Conservation (phyloP, 2,888 invertebrate species). For the Acrocera orbiculus region DNA sequence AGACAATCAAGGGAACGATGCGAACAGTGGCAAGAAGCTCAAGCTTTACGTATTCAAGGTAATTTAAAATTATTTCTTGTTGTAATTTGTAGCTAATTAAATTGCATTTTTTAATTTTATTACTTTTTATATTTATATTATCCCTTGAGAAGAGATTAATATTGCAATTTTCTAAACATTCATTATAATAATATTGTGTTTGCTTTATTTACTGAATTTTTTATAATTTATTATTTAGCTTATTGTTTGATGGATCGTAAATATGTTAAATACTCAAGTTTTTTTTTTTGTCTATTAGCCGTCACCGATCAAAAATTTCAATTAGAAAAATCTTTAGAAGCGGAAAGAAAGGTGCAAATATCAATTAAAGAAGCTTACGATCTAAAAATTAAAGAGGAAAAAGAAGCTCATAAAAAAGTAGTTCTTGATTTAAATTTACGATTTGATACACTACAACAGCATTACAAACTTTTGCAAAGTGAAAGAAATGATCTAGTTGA, state of each 20-base stretch:
- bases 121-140: too few species aligned
- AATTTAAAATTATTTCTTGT: slow-evolving; percentile 7
- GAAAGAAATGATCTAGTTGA: slow-evolving; percentile 36
- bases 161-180: too few species aligned
- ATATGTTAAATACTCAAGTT: too few species aligned
- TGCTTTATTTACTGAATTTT: too few species aligned
- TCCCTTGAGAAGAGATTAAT: too few species aligned
- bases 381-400: slow-evolving; percentile 34
- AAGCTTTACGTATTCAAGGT: slow-evolving; percentile 42
- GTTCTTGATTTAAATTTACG: slow-evolving; percentile 34
- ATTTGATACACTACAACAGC: slow-evolving; percentile 37
- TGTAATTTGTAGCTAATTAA: neutral
- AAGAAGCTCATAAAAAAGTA: slow-evolving; percentile 33
- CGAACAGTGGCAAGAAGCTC: slow-evolving; percentile 39
- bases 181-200: too few species aligned
- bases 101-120: slow-evolving; percentile 2
- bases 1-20: slow-evolving; percentile 35
- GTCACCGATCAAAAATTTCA: slow-evolving; percentile 39
- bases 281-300: slow-evolving; percentile 26
- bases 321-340: slow-evolving; percentile 38
- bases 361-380: slow-evolving; percentile 34
- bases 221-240: too few species aligned
- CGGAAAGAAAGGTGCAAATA: slow-evolving; percentile 37
- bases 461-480: slow-evolving; percentile 35
- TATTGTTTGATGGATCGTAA: too few species aligned